phyloP scores from a whole-genome alignment of 2,113 vertebrate genomes.

The Chelonoidis abingdonii region DNA sequence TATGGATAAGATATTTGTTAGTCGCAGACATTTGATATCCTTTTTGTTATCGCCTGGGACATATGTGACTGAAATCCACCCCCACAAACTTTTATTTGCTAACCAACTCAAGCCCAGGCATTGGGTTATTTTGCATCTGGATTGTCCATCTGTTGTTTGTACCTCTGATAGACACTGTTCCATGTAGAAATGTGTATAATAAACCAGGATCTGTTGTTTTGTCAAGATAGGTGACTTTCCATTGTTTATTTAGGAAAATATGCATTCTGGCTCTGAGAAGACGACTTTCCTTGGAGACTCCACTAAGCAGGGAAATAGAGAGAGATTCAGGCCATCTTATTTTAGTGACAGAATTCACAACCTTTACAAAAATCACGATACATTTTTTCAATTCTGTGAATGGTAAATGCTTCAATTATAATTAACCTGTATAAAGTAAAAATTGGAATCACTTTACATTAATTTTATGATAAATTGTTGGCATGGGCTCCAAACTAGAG shows the following conservation, averaged over 20 bases:
- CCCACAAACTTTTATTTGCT: slow-evolving; percentile 11
- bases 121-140: not conserved
- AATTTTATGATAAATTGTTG: not conserved
- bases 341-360: not conserved
- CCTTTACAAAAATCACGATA: not conserved
- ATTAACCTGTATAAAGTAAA: not conserved
- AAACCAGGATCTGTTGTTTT: not conserved
- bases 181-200: not conserved
- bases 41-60: slow-evolving; percentile 23
- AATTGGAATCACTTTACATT: not conserved
- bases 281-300: not conserved
- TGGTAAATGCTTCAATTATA: not conserved
- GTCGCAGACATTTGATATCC: slow-evolving; percentile 10
- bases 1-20: slow-evolving; percentile 26
- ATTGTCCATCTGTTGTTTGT: slow-evolving; percentile 17
- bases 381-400: not conserved
- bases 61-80: not conserved
- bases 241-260: not conserved
- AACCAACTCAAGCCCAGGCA: not conserved
- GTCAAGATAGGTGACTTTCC: not conserved
- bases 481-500: not conserved
- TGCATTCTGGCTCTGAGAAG: not conserved
- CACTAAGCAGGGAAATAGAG: not conserved
- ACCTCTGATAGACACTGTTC: not conserved
- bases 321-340: not conserved